Base-by-base conservation (phyloP, 1,140 invertebrate species). In the Bombus sylvicola region DNA sequence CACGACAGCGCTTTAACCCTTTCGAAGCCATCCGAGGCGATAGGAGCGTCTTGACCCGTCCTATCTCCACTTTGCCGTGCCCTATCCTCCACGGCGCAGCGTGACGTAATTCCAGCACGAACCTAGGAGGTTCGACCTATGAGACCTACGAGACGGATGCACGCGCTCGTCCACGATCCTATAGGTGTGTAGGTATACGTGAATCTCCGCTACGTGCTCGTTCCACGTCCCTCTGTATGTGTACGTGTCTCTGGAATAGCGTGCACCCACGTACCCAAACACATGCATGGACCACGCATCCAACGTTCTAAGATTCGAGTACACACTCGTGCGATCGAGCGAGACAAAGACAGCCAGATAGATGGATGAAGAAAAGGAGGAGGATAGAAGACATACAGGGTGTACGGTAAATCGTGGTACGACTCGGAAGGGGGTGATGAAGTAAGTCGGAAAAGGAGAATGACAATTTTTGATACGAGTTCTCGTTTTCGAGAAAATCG, bases 91-190 rank as follows among this genome's bases (percentile, higher is more conserved):
- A 43, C 66, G 88, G 83, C 86, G 89, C 87, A 87, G 86, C 91
- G 83, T 92, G 91, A 92, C 91, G 91, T 92, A 92, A 92, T 92
- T 92, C 87, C 90, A 92, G 88, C 90, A 90, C 89, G 90, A 88
- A 90, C 83, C 76, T 87, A 86, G 81, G 83, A 82, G 81, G 86
- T 89, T 89, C 88, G 89, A 90, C 89, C 89, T 87, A 72, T 71
- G 75, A 82, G 79, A 90, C 88, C 80, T 86, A 89, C 77, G 68
- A 77, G 81, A 84, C 53, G 39, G 74, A 80, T 80, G 85, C 77
- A 62, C 83, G 72, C 68, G 79, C 47, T 76, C 37, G 62, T 53
- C 53, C 75, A 68, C 39, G n/a, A 22, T 8, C 39, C 10, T 31
- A 3, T 22, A 39, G 57, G 81, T 75, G 37, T 41, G 41, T 47